A percentile compares a stretch with the other conserved stretches of the same genome.
These are phyloP conservation scores for Styela plicata DNA, from an alignment of 23 tunicate genomes.

Conservation along the genomic window DNA sequence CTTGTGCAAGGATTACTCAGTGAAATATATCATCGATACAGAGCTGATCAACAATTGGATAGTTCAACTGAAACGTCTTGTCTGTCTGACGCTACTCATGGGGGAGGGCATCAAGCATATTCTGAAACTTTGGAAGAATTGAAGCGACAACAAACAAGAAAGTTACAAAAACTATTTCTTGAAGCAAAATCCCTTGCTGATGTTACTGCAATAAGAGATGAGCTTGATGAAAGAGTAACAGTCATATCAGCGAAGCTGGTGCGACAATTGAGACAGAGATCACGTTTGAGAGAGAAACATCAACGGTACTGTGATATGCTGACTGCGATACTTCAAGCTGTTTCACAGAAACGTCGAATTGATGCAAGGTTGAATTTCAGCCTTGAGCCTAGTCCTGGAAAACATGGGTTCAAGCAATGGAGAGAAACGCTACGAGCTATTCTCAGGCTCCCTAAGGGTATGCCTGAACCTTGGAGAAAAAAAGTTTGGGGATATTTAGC, in stretches of 20 bases:
- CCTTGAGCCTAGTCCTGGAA: slow-evolving; percentile 59
- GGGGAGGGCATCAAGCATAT: slow-evolving; percentile 28
- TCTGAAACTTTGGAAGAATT: slow-evolving; percentile 25
- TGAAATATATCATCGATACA: slow-evolving; percentile 82
- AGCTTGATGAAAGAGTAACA: slow-evolving; percentile 52
- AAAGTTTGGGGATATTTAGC: slow-evolving; percentile 75
- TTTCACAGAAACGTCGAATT: slow-evolving; percentile 70
- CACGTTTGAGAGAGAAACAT: slow-evolving; percentile 74
- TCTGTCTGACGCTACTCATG: slow-evolving; percentile 59
- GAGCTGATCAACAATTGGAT: slow-evolving; percentile 58
- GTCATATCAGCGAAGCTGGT: slow-evolving; percentile 88
- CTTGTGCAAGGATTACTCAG: slow-evolving; percentile 83
- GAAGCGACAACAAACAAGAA: slow-evolving; percentile 42
- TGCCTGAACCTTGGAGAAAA: slow-evolving; percentile 89
- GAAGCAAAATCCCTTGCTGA: slow-evolving; percentile 45
- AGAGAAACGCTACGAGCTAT: slow-evolving; percentile 82
- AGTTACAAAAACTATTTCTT: slow-evolving; percentile 50
- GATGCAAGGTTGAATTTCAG: slow-evolving; percentile 73
- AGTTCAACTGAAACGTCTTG: slow-evolving; percentile 91
- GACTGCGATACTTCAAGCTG: slow-evolving; percentile 89
- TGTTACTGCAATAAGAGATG: slow-evolving; percentile 34
- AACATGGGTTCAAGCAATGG: slow-evolving; percentile 86
- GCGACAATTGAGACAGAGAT: slow-evolving; percentile 76
- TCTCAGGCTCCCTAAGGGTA: slow-evolving; percentile 61
- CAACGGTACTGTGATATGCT: slow-evolving; percentile 76